phyloP scores from a whole-genome alignment of 2,888 invertebrate genomes.

The Drosophila dives region DNA sequence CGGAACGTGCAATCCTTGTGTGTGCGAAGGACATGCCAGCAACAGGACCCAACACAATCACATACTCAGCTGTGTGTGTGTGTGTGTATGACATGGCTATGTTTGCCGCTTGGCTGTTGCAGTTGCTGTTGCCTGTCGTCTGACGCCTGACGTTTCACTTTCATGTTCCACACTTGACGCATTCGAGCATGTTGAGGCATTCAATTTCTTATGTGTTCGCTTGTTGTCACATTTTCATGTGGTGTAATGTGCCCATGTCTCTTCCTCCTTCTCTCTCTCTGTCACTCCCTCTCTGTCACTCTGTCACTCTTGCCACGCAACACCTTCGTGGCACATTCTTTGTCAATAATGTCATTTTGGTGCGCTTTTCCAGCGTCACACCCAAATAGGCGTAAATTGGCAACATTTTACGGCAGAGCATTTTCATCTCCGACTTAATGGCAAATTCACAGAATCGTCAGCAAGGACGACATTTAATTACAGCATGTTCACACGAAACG shows the following conservation, averaged over 20 bases:
- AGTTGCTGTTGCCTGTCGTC: constrained; percentile 12
- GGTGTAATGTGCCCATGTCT: constrained; percentile 52
- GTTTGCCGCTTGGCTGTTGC: constrained; percentile 47
- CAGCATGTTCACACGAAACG: not conserved
- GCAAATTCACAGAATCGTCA: constrained; percentile 16
- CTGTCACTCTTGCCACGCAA: not conserved
- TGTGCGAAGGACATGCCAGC: constrained; percentile 23
- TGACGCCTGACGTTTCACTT: constrained; percentile 44
- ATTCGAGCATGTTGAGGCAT: constrained; percentile 62
- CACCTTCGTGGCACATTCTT: constrained; percentile 4
- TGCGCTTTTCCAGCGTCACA: constrained; percentile 23
- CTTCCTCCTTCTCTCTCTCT: not conserved
- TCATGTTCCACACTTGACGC: constrained; percentile 52
- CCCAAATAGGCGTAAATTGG: constrained; percentile 17
- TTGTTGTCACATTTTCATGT: constrained; percentile 68
- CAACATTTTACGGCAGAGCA: constrained; percentile 20
- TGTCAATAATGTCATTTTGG: constrained; percentile 48
- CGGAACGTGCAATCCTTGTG: constrained; percentile 36
- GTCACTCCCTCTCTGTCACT: not conserved
- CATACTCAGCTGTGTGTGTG: constrained; percentile 28
- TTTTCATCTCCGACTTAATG: constrained; percentile 28
- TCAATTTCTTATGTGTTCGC: constrained; percentile 67
- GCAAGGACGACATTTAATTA: constrained; percentile 3
- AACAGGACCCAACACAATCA: constrained; percentile 12
- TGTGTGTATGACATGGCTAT: constrained; percentile 36